Conservation (phyloP, 2,888 invertebrate species). For the Himalopsyche tibetana region DNA sequence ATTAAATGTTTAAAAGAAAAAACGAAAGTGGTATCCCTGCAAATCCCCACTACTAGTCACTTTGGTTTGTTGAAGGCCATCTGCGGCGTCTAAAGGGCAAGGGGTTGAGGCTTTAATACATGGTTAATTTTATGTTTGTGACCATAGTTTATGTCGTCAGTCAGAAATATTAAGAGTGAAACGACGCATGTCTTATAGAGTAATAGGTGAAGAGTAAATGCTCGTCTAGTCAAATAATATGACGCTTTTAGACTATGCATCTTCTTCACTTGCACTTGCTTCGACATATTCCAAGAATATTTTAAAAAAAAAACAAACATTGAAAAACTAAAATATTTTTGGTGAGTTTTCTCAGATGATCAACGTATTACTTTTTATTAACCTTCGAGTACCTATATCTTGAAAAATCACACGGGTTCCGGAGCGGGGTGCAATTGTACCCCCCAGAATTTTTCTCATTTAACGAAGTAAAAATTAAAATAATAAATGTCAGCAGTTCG, state of each 20-base stretch:
- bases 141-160: conserved; percentile 27
- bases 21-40: not conserved
- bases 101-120: conserved; percentile 39
- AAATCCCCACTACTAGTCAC: not conserved
- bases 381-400: no score
- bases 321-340: no score
- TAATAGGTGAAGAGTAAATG: not conserved
- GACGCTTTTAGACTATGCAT: not conserved
- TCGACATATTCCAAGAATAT: not conserved
- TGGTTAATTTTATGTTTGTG: conserved; percentile 27
- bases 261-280: not conserved
- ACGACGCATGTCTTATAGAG: not conserved
- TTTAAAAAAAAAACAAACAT: no score
- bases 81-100: not conserved
- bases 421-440: no score
- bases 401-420: no score
- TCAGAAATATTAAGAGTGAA: conserved; percentile 6
- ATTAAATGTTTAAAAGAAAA: no score
- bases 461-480: no score
- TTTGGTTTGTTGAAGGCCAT: conserved; percentile 23
- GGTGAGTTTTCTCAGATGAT: no score
- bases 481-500: no score
- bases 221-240: conserved; percentile 21
- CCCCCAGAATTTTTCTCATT: no score
- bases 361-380: no score